Evolutionary conservation across 2,113 vertebrate species (phyloP).

Genomic region (Saccopteryx leptura): DNA sequence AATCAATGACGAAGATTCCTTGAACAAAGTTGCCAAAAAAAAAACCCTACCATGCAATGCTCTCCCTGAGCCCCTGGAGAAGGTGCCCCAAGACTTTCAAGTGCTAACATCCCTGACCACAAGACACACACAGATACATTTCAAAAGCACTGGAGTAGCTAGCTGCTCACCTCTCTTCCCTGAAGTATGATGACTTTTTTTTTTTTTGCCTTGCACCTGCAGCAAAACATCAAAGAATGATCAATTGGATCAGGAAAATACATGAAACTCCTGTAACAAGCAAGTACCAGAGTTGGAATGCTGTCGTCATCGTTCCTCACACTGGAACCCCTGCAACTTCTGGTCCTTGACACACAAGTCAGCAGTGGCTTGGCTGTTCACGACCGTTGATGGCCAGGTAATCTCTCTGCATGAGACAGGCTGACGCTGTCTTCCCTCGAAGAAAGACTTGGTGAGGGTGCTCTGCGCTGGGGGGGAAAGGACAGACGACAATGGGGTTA

Average conservation of each 20-base stretch:
- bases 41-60: background rate
- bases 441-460: background rate
- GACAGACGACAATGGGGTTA: too few relatives aligned
- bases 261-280: background rate
- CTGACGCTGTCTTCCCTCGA: background rate
- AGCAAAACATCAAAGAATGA: conserved; percentile 26
- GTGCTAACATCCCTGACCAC: background rate
- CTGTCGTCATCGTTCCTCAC: background rate
- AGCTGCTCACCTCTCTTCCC: conserved; percentile 12
- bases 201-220: background rate
- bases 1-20: background rate
- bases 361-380: background rate
- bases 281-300: background rate
- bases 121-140: background rate
- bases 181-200: background rate
- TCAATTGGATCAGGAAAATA: background rate
- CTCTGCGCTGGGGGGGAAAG: background rate
- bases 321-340: background rate
- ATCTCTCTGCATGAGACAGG: background rate
- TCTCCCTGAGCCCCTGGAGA: background rate
- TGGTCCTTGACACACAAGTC: background rate
- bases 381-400: background rate
- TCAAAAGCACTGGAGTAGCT: background rate
- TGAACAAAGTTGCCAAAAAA: background rate
- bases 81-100: background rate